Base-by-base conservation (phyloP, 1,140 invertebrate species). In the Pachyrhynchus sulphureomaculatus region DNA sequence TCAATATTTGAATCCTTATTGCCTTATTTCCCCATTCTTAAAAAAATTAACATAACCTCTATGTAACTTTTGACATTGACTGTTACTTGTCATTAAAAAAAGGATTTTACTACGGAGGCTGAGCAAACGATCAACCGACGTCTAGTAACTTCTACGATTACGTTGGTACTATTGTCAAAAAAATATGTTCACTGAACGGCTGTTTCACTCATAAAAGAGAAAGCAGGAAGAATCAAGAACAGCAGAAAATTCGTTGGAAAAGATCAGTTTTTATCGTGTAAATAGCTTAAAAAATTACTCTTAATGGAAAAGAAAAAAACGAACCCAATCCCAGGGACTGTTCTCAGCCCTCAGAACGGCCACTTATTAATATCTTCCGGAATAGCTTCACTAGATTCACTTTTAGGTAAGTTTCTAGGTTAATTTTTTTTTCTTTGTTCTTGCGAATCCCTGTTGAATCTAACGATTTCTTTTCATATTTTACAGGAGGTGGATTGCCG, bases 351-450 rank as follows among this genome's bases (percentile, higher is more conserved):
- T 45, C 83, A 85, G 70, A 89, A 87, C 73, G 83, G 84, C 23
- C 87, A 88, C 69, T 74, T 88, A 44, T 77, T 89, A 20, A 76
- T 87, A 18, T 89, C 88, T 5, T 83, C 83, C 36, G 88, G 88
- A 18, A 83, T 89, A 66, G 85, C 85, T 24, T 87, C 86, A n/a
- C 67, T 89, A 32, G 88, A 89, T 77, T 75, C 81, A 64, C 75
- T 88, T 60, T 76, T 89, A 67, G 87, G 88, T 84, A 64, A 66
- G 58, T 64, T 49, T 63, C 34, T 62, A 64, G 57, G 49, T 68
- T 67, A 62, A 29, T 47, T 51, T 56, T 49, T 33, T 33, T 58
- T 70, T 70, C 24, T 69, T 61, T 52, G 59, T 70, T 64, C 56
- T 54, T 13, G 56, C 47, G 44, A 62, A 54, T 41, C 53, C 32